These are phyloP conservation scores for Trogon surrucura DNA, from an alignment of 2,113 vertebrate genomes.

Conservation along the genomic window DNA sequence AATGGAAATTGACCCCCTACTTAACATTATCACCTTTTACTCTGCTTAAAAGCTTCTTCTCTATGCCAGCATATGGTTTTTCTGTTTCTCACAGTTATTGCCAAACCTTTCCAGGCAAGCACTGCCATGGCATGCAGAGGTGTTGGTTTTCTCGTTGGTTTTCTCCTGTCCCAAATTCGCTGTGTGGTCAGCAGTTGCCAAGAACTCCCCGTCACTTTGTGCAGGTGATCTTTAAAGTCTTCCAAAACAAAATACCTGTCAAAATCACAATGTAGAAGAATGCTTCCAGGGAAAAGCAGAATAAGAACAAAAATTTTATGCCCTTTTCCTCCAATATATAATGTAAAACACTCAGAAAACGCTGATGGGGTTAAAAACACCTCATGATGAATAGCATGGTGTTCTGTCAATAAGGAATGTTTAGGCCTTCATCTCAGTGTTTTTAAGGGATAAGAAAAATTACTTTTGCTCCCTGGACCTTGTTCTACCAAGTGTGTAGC, in stretches of 20 bases:
- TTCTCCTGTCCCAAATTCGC: neutral
- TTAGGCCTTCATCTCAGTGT: neutral
- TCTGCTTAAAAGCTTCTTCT: slow-evolving; percentile 42
- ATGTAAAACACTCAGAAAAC: neutral
- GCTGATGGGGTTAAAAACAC: neutral
- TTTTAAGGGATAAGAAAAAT: neutral
- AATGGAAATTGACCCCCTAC: neutral
- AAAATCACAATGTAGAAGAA: neutral
- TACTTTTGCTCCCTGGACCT: neutral
- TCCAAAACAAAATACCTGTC: neutral
- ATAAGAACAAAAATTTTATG: neutral
- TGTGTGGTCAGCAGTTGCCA: neutral
- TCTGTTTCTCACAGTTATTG: neutral
- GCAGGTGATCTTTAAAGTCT: neutral
- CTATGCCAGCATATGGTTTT: neutral
- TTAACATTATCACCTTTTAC: neutral
- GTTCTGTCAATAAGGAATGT: neutral
- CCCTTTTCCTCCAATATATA: neutral
- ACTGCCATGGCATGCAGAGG: neutral
- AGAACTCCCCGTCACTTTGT: neutral
- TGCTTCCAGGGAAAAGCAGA: neutral
- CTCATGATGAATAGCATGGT: neutral
- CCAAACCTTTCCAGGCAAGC: neutral
- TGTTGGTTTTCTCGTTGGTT: neutral
- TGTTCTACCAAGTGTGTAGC: neutral